These are phyloP conservation scores for Hyperoodon ampullatus DNA, from an alignment of 2,113 vertebrate genomes.

Conservation along the genomic window DNA sequence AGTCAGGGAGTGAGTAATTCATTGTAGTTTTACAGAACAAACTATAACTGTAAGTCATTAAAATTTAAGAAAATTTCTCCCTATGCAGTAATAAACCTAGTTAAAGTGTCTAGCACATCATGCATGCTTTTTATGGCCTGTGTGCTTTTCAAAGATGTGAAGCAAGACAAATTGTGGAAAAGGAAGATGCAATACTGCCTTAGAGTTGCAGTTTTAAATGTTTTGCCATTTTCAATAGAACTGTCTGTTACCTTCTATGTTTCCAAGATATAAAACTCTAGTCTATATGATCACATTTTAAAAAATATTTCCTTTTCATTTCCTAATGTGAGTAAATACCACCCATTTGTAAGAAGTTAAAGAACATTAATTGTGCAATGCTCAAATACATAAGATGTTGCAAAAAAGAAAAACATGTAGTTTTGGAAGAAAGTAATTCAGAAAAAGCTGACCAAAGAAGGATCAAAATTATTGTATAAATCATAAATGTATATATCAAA, in stretches of 20 bases:
- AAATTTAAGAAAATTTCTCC: conserved; percentile 63
- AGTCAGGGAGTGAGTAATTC: conserved; percentile 27
- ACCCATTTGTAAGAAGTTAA: conserved; percentile 17
- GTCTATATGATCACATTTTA: not conserved
- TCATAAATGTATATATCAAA: not conserved
- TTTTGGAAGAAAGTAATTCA: conserved; percentile 14
- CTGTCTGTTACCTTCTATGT: conserved; percentile 64
- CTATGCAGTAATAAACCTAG: conserved; percentile 41
- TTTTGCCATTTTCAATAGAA: conserved; percentile 69
- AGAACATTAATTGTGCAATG: not conserved
- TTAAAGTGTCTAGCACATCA: conserved; percentile 8
- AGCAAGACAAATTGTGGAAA: conserved; percentile 60
- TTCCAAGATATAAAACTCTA: conserved; percentile 72
- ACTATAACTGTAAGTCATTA: conserved; percentile 61
- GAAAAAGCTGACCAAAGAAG: not conserved
- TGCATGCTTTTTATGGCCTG: conserved; percentile 10
- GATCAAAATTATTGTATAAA: not conserved
- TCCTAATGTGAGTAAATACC: not conserved
- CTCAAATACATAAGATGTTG: not conserved
- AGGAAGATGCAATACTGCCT: conserved; percentile 66
- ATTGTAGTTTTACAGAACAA: conserved; percentile 41
- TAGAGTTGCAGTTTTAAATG: conserved; percentile 54
- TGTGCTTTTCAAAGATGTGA: conserved; percentile 46
- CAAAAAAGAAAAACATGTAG: not conserved
- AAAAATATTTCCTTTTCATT: not conserved